A percentile compares a stretch with the other conserved stretches of the same genome.
Conservation (phyloP, 2,888 invertebrate species). For the Lucinisca nassula region DNA sequence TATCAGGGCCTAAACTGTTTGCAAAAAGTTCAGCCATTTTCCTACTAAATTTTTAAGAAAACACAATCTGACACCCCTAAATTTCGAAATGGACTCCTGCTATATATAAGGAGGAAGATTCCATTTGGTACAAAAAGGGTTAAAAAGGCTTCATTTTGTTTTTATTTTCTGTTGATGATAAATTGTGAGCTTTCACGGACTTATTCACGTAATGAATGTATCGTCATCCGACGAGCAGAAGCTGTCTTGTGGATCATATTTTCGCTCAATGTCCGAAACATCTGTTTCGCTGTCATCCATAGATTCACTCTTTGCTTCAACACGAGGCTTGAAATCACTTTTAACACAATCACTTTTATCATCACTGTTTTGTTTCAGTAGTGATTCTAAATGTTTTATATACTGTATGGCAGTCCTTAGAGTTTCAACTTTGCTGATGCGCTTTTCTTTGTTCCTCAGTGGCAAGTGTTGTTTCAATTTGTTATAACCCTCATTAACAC, state of each 20-base stretch:
- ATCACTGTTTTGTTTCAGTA: conserved; percentile 39
- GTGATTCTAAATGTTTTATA: conserved; percentile 82
- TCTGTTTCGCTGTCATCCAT: not conserved
- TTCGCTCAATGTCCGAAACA: not conserved
- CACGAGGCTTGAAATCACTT: not conserved
- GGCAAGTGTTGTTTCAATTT: conserved; percentile 85
- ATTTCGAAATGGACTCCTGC: too few species aligned
- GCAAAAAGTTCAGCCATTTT: too few species aligned
- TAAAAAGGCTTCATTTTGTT: too few species aligned
- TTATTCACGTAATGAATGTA: not conserved
- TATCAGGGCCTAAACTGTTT: too few species aligned
- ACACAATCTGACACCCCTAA: too few species aligned
- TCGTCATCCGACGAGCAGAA: not conserved
- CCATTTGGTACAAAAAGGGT: too few species aligned
- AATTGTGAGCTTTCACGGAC: too few species aligned
- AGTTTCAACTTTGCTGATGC: conserved; percentile 87
- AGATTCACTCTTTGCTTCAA: not conserved
- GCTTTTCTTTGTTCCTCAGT: conserved; percentile 85
- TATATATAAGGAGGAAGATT: too few species aligned
- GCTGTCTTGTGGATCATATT: not conserved
- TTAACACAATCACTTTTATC: not conserved
- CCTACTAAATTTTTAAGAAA: too few species aligned
- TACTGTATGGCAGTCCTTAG: conserved; percentile 86
- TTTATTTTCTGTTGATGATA: too few species aligned
- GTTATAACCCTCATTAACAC: conserved; percentile 87